Evolutionary conservation across 1,140 invertebrate species (phyloP).

Genomic region (Drosophila ohnishii): DNA sequence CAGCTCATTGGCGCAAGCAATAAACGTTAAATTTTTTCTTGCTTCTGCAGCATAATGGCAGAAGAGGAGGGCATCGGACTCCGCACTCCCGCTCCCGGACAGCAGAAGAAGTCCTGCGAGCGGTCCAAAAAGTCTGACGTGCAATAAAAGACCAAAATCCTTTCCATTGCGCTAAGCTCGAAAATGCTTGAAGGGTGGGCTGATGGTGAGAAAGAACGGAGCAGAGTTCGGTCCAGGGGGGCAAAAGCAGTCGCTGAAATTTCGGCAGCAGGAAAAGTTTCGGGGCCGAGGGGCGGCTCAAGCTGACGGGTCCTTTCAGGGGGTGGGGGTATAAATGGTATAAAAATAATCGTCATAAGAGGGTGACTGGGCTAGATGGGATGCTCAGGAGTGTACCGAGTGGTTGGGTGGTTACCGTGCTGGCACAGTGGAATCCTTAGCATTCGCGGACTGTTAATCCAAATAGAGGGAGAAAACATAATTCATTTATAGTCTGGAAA

Average conservation of each 20-base stretch:
- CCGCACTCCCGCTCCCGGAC: slow-evolving; percentile 36
- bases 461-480: not conserved
- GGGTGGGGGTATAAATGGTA: slow-evolving; percentile 31
- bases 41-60: slow-evolving; percentile 74
- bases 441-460: not conserved
- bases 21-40: slow-evolving; percentile 81
- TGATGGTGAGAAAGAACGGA: slow-evolving; percentile 2
- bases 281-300: slow-evolving; percentile 13
- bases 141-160: slow-evolving; percentile 82
- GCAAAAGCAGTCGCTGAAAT: slow-evolving; percentile 57
- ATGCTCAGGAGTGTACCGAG: slow-evolving; percentile 19
- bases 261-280: slow-evolving; percentile 61
- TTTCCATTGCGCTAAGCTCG: slow-evolving; percentile 79
- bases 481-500: not conserved
- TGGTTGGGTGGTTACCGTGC: slow-evolving; percentile 14
- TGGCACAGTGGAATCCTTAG: slow-evolving; percentile 28
- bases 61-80: slow-evolving; percentile 19
- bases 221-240: not conserved
- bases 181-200: slow-evolving; percentile 46
- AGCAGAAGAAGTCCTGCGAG: slow-evolving; percentile 58
- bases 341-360: slow-evolving; percentile 80
- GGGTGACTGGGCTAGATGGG: slow-evolving; percentile 34
- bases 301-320: slow-evolving; percentile 5
- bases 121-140: slow-evolving; percentile 73
- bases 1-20: slow-evolving; percentile 80